These are phyloP conservation scores for Tangara arthus DNA, from an alignment of 2,797 vertebrate genomes.

Conservation along the genomic window DNA sequence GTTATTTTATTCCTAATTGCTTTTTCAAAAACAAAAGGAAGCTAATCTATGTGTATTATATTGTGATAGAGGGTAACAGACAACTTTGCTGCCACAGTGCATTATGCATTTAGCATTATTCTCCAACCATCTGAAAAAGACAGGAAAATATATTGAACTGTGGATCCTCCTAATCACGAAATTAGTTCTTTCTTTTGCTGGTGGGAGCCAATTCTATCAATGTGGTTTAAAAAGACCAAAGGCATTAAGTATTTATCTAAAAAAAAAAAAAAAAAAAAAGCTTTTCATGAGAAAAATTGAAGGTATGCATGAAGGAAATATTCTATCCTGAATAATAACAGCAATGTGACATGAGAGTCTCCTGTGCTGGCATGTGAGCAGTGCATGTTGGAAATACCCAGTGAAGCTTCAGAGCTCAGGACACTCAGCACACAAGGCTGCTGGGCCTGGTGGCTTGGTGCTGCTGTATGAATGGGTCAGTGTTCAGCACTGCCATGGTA, in stretches of 20 bases:
- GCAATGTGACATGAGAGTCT: background rate
- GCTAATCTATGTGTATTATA: background rate
- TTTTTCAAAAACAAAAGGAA: conserved; percentile 5
- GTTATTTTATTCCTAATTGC: conserved; percentile 18
- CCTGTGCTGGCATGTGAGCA: background rate
- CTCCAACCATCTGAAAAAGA: background rate
- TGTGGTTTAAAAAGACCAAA: background rate
- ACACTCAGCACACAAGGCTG: background rate
- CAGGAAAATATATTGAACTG: background rate
- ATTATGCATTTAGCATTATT: background rate
- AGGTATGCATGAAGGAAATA: background rate
- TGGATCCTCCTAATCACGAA: background rate
- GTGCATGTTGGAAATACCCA: background rate
- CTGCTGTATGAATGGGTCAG: background rate
- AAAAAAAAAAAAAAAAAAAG: background rate
- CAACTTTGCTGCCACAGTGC: background rate
- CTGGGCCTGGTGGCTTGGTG: background rate
- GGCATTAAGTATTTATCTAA: background rate
- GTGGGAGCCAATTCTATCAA: background rate
- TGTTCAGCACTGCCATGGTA: background rate
- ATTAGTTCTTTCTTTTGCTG: background rate
- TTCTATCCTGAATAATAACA: background rate
- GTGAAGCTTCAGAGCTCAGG: background rate
- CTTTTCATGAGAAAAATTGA: background rate
- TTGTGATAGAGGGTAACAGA: background rate